phyloP scores from a whole-genome alignment of 2,888 invertebrate genomes.

The Diplolepis rosae region DNA sequence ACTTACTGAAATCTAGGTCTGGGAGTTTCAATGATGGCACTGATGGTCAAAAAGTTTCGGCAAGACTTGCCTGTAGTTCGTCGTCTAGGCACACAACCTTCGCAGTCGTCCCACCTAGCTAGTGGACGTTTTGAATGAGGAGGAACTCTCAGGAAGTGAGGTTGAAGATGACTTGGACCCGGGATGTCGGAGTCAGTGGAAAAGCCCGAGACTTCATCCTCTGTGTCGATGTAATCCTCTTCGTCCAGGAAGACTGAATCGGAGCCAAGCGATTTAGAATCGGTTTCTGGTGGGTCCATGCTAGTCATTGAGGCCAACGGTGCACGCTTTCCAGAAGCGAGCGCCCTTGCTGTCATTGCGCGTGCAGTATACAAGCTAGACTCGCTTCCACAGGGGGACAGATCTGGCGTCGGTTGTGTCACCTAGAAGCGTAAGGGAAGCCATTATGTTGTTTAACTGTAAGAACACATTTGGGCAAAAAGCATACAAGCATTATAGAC shows the following conservation, averaged over 20 bases:
- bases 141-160: slow-evolving; percentile 72
- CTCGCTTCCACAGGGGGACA: slow-evolving; percentile 87
- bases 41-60: slow-evolving; percentile 67
- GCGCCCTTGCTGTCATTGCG: slow-evolving; percentile 43
- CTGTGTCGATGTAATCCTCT: slow-evolving; percentile 82
- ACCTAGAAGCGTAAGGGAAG: slow-evolving; percentile 71
- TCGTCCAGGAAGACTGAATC: slow-evolving; percentile 88
- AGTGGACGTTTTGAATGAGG: slow-evolving; percentile 65
- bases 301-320: slow-evolving; percentile 88
- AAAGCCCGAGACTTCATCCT: slow-evolving; percentile 89
- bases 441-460: too few species aligned
- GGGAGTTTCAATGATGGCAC: slow-evolving; percentile 69
- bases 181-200: slow-evolving; percentile 86
- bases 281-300: slow-evolving; percentile 81
- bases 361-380: slow-evolving; percentile 75
- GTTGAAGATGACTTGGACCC: slow-evolving; percentile 67
- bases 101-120: slow-evolving; percentile 74
- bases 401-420: slow-evolving; percentile 87
- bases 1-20: slow-evolving; percentile 49
- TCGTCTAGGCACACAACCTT: slow-evolving; percentile 69
- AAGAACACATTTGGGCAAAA: too few species aligned
- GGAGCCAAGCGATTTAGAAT: slow-evolving; percentile 82
- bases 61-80: slow-evolving; percentile 60
- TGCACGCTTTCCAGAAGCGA: slow-evolving; percentile 76
- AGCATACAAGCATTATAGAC: too few species aligned